These are phyloP conservation scores for Lutraria lutraria DNA, from an alignment of 2,888 invertebrate species.

Conservation along the genomic window DNA sequence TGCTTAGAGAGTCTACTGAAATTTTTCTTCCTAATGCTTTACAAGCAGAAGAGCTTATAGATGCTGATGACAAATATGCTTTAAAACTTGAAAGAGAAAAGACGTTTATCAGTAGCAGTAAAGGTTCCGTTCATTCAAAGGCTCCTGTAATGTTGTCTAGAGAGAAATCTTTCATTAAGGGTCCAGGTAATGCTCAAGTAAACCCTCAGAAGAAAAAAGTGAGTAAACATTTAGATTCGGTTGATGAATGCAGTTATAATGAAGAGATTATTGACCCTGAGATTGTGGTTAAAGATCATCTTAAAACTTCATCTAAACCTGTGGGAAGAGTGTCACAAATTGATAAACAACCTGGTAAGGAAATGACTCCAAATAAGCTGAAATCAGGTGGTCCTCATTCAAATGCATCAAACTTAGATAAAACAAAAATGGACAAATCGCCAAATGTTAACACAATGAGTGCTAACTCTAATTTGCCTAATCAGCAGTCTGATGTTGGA, in stretches of 20 bases:
- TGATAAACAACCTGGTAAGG: not conserved
- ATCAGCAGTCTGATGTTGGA: not conserved
- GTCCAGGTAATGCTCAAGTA: not conserved
- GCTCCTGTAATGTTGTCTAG: conserved; percentile 16
- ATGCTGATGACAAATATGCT: not conserved
- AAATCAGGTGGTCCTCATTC: not conserved
- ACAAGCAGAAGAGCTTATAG: conserved; percentile 30
- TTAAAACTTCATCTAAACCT: not conserved
- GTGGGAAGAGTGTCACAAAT: not conserved
- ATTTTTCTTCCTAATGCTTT: conserved; percentile 50
- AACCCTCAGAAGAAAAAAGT: not conserved
- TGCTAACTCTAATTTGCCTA: not conserved
- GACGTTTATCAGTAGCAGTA: conserved; percentile 6
- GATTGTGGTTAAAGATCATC: not conserved
- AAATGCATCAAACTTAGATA: not conserved
- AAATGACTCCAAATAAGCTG: not conserved
- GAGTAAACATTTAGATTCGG: conserved; percentile 17
- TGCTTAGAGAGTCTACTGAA: conserved; percentile 54
- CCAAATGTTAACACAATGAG: not conserved
- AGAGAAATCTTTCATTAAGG: conserved; percentile 23
- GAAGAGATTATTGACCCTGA: not conserved
- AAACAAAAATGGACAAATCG: not conserved
- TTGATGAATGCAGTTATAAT: conserved; percentile 27
- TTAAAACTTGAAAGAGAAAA: conserved; percentile 24
- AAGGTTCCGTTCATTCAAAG: conserved; percentile 14